Conservation (phyloP, 2,888 invertebrate species). For the Lathronympha strigana region DNA sequence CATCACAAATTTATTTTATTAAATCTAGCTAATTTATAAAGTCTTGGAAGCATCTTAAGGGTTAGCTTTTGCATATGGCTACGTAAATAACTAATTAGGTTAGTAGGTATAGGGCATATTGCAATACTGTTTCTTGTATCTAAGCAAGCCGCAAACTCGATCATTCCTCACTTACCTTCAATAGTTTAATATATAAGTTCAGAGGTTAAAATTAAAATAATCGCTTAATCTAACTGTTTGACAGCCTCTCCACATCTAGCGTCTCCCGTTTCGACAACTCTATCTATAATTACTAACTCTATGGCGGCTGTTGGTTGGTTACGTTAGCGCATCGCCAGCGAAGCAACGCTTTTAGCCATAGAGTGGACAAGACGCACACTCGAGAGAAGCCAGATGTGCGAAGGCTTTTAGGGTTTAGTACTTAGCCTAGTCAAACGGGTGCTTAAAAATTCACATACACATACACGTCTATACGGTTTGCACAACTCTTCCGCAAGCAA, state of each 20-base stretch:
- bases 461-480: slow-evolving; percentile 94
- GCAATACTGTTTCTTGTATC: slow-evolving; percentile 1
- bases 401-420: slow-evolving; percentile 1
- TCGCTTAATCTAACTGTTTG: too few relatives aligned
- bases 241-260: too few relatives aligned
- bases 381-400: too few relatives aligned
- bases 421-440: slow-evolving; percentile 33
- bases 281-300: too few relatives aligned
- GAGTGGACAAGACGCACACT: too few relatives aligned
- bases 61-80: neutral
- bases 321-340: too few relatives aligned
- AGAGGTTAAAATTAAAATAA: neutral
- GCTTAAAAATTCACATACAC: slow-evolving; percentile 55
- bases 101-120: neutral
- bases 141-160: slow-evolving; percentile 15
- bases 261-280: too few relatives aligned
- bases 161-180: slow-evolving; percentile 13
- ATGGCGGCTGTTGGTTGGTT: too few relatives aligned
- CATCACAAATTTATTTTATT: neutral
- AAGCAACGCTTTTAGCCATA: too few relatives aligned
- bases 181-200: neutral
- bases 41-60: slow-evolving; percentile 1
- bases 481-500: slow-evolving; percentile 94
- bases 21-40: neutral
- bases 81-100: neutral